Evolutionary conservation across 2,888 invertebrate genomes (phyloP), one percentile per base, ranked within the genome.

Genomic region (Papilio gigon): DNA sequence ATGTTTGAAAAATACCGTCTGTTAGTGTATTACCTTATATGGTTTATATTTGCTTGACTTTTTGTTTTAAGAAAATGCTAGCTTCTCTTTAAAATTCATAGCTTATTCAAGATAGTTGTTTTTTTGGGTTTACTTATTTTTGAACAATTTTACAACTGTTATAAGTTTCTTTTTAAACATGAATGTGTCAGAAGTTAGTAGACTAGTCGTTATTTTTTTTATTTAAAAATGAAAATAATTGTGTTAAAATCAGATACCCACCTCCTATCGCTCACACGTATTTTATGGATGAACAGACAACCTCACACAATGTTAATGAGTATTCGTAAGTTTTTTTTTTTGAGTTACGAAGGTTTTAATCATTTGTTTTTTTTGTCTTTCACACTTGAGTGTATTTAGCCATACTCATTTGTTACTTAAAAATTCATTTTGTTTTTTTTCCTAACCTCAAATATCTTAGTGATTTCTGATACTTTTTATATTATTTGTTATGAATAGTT

Each of bases 231-330:
- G 50, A 58, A 35, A 62, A 53, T 40, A 42, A 68, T 65, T 67
- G 22, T 70, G 44, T 59, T 65, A 66, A 66, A 68, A 66, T 74
- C 78, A 88, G 88, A 85, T 80, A 79, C 71, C 77, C 80, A 61
- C 77, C 80, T 71, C 80, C 86, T 53, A 72, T 79, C 72, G 72
- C 78, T 71, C 80, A 81, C 73, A 76, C 83, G 72, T 82, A 79
- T 74, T 77, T 80, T 73, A 74, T 84, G 68, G 80, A 80, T 63
- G 81, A 80, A 62, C 81, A 81, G 37, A 75, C 76, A 17, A 70
- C 78, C 56, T 74, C 84, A 33, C 79, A 74, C 66, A 82, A 78
- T 63, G 73, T 74, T 30, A 72, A 77, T 67, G 75, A 72, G 70
- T 78, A 75, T 71, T 78, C 77, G 84, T 83, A 82, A 85, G 83